Evolutionary conservation across 2,113 vertebrate genomes (phyloP).

Genomic region (Anoplopoma fimbria): DNA sequence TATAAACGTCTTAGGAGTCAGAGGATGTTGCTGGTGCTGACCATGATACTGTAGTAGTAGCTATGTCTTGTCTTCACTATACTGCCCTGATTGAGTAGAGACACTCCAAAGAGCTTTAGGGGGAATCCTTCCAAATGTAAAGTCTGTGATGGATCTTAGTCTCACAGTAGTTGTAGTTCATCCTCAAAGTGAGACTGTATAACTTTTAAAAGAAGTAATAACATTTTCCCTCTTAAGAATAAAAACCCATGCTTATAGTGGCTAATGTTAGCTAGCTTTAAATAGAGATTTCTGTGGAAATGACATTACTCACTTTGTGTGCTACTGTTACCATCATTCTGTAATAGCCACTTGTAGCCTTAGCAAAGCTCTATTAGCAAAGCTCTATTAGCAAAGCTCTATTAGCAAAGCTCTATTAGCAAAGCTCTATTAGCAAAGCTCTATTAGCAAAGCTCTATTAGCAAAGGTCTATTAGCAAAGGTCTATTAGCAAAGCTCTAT

Average conservation of each 20-base stretch:
- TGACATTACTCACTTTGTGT: background rate
- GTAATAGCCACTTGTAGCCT: background rate
- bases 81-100: background rate
- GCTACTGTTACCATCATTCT: background rate
- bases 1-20: background rate
- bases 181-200: background rate
- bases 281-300: background rate
- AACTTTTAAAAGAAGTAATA: background rate
- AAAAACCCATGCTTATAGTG: background rate
- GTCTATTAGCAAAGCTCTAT: too few relatives aligned
- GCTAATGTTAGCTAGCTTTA: background rate
- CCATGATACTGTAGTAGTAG: background rate
- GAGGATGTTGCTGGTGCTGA: background rate
- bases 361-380: too few relatives aligned
- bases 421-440: too few relatives aligned
- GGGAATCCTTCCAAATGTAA: background rate
- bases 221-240: background rate
- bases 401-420: too few relatives aligned
- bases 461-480: too few relatives aligned
- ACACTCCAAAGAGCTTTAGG: background rate
- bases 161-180: background rate
- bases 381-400: too few relatives aligned
- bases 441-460: too few relatives aligned
- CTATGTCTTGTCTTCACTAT: background rate
- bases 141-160: background rate